Evolutionary conservation across 2,113 vertebrate genomes (phyloP).

Genomic region (Eulemur macaco): DNA sequence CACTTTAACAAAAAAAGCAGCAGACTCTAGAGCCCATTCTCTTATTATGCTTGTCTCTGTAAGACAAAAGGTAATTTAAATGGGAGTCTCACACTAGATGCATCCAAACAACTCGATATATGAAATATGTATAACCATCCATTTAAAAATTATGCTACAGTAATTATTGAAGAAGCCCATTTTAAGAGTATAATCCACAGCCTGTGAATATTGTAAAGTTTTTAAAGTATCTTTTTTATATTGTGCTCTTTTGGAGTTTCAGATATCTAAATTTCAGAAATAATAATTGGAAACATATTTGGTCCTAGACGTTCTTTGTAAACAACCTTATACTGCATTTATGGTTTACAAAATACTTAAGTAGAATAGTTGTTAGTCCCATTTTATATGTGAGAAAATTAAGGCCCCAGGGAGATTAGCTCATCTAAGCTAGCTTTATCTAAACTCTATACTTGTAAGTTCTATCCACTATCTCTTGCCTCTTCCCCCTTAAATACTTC

Average conservation of each 20-base stretch:
- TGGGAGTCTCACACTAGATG: background rate
- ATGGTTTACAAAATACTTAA: background rate
- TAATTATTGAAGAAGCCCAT: background rate
- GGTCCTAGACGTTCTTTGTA: background rate
- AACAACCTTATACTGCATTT: background rate
- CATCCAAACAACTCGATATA: background rate
- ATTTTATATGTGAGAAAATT: background rate
- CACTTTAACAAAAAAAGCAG: background rate
- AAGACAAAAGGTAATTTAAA: background rate
- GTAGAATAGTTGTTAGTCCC: background rate
- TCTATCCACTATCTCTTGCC: background rate
- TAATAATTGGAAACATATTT: slow-evolving; percentile 12
- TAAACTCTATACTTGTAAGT: background rate
- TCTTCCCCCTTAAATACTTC: background rate
- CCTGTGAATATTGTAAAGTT: background rate
- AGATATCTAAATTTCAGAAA: slow-evolving; percentile 44
- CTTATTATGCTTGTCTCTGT: background rate
- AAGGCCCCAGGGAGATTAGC: background rate
- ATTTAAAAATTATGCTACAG: background rate
- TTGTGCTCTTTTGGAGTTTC: background rate
- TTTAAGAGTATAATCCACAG: background rate
- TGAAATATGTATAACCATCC: background rate
- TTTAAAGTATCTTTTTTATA: background rate
- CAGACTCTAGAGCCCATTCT: background rate
- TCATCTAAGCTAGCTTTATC: background rate